Evolutionary conservation across 2,113 vertebrate genomes (phyloP), one percentile per base, ranked within the genome.

Genomic region (Grallaria varia): DNA sequence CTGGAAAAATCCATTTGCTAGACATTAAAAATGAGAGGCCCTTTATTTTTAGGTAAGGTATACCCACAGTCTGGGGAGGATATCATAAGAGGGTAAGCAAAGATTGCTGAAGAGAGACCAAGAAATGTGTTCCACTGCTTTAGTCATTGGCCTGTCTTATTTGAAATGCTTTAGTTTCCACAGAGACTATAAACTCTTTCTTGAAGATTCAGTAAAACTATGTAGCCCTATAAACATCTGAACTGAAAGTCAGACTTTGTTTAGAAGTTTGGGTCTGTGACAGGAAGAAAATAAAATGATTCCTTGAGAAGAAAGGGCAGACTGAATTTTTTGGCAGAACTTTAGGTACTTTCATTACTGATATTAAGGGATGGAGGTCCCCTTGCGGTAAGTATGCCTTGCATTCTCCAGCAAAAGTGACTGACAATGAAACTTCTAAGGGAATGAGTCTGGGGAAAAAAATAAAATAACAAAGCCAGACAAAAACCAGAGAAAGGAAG

Each of bases 211-310:
- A 49, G 28, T 92, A 85, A 92, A 91, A 92, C 87, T 85, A 90
- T 93, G 71, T 72, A 79, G 75, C 47, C 52, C 52, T 78, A 44
- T 94, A 93, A 96, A 94, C 56, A 50, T 94, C 35, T 95, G 62
- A 97, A 53, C 66, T 94, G 39, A 75, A 95, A 90, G 90, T 87
- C 85, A 85, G 78, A 49, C 45, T 87, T 87, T 37, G 49, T 74
- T 91, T 71, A 90, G 71, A 89, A 93, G 40, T 82, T 87, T 90
- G 82, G 49, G 79, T 69, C 71, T 76, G 40, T 79, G 88, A 83
- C 53, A 90, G 71, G 85, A 93, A 85, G 90, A 93, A 94, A 96
- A 94, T 90, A 95, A 87, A 93, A 93, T 19, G 2, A 24, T 91
- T 94, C 31, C 53, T 68, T 85, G 53, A 76, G 63, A 90, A 94